Conservation (phyloP, 2,888 invertebrate genomes). For the Augochlorella aurata region DNA sequence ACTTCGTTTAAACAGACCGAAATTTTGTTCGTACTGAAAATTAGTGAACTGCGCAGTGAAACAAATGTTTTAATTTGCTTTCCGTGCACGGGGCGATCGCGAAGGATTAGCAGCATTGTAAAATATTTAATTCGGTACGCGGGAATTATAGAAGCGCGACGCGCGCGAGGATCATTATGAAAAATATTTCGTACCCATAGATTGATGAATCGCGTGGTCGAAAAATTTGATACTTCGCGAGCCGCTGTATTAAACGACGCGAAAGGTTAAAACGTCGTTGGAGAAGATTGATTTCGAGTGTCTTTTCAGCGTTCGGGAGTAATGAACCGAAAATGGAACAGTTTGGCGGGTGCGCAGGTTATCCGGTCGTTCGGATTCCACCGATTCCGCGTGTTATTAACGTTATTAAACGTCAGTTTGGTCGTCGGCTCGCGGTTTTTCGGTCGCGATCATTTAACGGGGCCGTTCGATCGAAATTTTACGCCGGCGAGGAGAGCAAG, state of each 20-base stretch:
- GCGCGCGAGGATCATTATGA: too few relatives aligned
- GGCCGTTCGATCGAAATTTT: conserved; percentile 46
- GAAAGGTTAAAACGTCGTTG: neutral
- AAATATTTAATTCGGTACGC: too few relatives aligned
- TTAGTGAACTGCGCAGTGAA: neutral
- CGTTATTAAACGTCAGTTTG: conserved; percentile 6
- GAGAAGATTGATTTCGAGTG: neutral
- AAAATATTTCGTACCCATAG: too few relatives aligned
- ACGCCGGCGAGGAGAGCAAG: conserved; percentile 1
- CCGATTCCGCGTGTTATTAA: conserved; percentile 4
- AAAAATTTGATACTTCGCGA: too few relatives aligned
- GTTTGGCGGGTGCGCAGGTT: neutral
- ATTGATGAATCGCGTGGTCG: too few relatives aligned
- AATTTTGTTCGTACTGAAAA: neutral
- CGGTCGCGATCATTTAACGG: conserved; percentile 34
- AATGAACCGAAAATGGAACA: neutral
- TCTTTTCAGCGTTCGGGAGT: neutral
- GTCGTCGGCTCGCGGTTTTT: conserved; percentile 19
- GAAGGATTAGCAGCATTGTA: too few relatives aligned
- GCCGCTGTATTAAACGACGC: too few relatives aligned
- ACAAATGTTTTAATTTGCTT: neutral
- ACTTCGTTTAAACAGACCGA: too few relatives aligned
- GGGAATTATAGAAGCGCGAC: too few relatives aligned
- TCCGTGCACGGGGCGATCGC: neutral
- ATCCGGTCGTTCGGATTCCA: neutral